Base-by-base conservation (phyloP, 2,797 vertebrate genomes). In the Sebastes itinus region DNA sequence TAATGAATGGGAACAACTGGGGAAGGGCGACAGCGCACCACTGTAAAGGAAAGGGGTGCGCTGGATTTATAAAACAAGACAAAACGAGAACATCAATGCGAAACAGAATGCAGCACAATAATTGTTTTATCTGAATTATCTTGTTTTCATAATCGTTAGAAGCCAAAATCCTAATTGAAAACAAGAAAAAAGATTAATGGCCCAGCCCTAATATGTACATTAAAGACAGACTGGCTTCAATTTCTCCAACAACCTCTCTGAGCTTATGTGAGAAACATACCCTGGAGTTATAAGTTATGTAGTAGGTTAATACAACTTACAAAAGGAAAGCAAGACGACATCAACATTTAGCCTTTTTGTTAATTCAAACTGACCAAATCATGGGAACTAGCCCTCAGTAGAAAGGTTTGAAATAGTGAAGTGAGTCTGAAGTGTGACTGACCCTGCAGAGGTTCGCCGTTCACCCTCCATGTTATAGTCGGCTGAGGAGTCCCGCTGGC, bases 401-500 rank as follows among this genome's bases (percentile, higher is more conserved):
- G 55, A 58, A 68, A 35, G 23, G 25, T 22, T 32, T 46, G 7
- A n/a, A 42, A 46, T 2, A n/a, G 33, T 58, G 12, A 76, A 8
- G 66, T 32, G 58, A 22, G 30, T 59, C 3, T 35, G 5, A 11
- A 61, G 23, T 16, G n/a, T 32, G 59, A 94, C 96, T 86, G 92
- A 99, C 98, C 95, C 2, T 92, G 91, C 8, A 97, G 85, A 11
- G 95, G 95, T 60, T 80, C 80, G 2, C 98, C 97, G 0, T 99
- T 99, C 72, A 97, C 90, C 80, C 91, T 97, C 98, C 98, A 99
- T 2, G 86, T 93, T 52, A 97, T 94, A 1, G 81, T 92, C 8
- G 98, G 98, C 59, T 89, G 84, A 2, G 98, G 98, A 11, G 86
- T 95, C 25, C 98, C 98, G 0, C 92, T 94, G 11, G 97, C 97